phyloP scores from a whole-genome alignment of 1,140 invertebrate species.

The Tachypleus tridentatus region DNA sequence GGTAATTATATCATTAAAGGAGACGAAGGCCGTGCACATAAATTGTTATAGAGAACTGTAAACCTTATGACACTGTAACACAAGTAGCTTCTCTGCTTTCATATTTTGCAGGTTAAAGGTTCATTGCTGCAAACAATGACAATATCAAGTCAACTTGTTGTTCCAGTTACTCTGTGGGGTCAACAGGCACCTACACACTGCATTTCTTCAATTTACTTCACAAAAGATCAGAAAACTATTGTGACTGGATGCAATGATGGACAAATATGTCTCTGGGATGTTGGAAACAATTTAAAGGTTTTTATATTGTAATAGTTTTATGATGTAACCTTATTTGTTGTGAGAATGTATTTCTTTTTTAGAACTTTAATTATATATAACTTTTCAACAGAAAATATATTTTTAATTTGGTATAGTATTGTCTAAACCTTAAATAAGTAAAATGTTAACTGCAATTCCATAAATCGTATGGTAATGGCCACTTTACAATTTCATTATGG shows the following conservation, averaged over 20 bases:
- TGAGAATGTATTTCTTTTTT: not conserved
- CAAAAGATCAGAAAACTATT: conserved; percentile 79
- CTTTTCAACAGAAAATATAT: conserved; percentile 4
- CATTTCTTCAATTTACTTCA: conserved; percentile 84
- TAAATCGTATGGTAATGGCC: too few species aligned
- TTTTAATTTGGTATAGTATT: not conserved
- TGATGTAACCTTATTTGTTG: conserved; percentile 1
- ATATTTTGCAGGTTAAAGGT: too few species aligned
- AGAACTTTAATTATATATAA: not conserved
- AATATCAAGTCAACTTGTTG: conserved; percentile 59
- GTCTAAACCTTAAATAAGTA: too few species aligned
- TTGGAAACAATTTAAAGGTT: conserved; percentile 34
- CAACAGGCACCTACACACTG: conserved; percentile 89
- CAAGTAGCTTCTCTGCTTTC: too few species aligned
- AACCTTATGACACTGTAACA: too few species aligned
- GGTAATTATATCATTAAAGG: too few species aligned
- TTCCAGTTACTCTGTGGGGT: conserved; percentile 96
- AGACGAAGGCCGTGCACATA: too few species aligned
- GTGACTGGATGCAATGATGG: conserved; percentile 96
- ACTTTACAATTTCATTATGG: too few species aligned
- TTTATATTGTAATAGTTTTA: not conserved
- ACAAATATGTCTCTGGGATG: conserved; percentile 94
- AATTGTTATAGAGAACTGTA: too few species aligned
- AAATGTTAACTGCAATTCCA: too few species aligned
- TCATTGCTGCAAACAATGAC: conserved; percentile 14